phyloP scores from a whole-genome alignment of 1,140 invertebrate genomes.

The Drosophila murphyi region DNA sequence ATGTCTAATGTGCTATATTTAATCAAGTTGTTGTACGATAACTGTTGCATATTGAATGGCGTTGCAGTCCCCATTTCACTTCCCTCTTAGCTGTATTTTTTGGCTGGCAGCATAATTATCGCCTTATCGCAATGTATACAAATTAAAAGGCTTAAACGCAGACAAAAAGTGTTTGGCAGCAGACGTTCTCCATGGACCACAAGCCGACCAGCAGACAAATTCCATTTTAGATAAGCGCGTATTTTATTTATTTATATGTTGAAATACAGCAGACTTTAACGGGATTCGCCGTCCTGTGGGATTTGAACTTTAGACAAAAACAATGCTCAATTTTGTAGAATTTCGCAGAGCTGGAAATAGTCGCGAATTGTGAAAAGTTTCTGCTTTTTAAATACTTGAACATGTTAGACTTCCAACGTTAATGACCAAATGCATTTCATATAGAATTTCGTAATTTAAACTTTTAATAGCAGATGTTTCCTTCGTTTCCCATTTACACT shows the following conservation, averaged over 20 bases:
- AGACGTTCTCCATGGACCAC: slow-evolving; percentile 45
- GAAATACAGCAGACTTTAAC: slow-evolving; percentile 13
- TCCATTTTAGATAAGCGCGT: slow-evolving; percentile 58
- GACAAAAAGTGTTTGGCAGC: slow-evolving; percentile 30
- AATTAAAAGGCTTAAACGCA: slow-evolving; percentile 64
- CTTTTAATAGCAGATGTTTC: too few relatives aligned
- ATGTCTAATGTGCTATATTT: slow-evolving; percentile 12
- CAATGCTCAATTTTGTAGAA: background rate
- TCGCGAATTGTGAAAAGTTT: background rate
- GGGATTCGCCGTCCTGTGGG: background rate
- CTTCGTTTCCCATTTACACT: slow-evolving; percentile 12
- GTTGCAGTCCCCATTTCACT: background rate
- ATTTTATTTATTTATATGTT: slow-evolving; percentile 46
- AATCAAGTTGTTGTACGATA: background rate
- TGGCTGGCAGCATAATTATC: slow-evolving; percentile 57
- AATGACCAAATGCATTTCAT: background rate
- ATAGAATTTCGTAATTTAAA: too few relatives aligned
- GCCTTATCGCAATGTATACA: slow-evolving; percentile 66
- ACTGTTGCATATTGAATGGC: slow-evolving; percentile 33
- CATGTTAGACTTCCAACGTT: background rate
- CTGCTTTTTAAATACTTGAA: background rate
- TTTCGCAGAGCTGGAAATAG: background rate
- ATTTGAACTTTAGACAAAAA: slow-evolving; percentile 9
- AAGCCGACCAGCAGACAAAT: slow-evolving; percentile 35
- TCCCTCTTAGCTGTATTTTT: background rate